Evolutionary conservation across 1,140 invertebrate genomes (phyloP).

Genomic region (Augochlora pura): DNA sequence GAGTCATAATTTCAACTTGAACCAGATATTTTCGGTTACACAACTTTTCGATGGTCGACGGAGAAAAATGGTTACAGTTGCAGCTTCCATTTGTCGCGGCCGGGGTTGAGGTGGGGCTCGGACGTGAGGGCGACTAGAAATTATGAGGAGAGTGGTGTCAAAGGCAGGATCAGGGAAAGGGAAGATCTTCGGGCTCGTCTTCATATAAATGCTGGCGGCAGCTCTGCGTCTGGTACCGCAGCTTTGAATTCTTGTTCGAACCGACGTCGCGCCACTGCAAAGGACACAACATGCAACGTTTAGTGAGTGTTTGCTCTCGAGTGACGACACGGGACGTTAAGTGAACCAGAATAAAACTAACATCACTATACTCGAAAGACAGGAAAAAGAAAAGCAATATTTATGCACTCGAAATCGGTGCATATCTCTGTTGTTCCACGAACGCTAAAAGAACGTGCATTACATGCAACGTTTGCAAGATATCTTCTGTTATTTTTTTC

Average conservation of each 20-base stretch:
- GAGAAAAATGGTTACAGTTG: too few species aligned
- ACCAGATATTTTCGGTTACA: too few species aligned
- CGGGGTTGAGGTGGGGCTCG: slow-evolving; percentile 60
- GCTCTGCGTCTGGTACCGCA: slow-evolving; percentile 67
- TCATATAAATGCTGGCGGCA: slow-evolving; percentile 76
- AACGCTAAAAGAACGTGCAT: too few species aligned
- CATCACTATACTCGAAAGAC: neutral
- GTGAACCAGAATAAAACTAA: neutral
- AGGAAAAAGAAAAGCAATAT: too few species aligned
- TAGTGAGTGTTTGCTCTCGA: slow-evolving; percentile 72
- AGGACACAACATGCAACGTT: slow-evolving; percentile 71
- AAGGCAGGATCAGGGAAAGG: slow-evolving; percentile 64
- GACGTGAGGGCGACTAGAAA: slow-evolving; percentile 54
- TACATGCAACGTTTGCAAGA: too few species aligned
- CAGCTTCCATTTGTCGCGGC: neutral
- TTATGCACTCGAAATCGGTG: too few species aligned
- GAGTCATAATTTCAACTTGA: too few species aligned
- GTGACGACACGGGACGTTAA: slow-evolving; percentile 1
- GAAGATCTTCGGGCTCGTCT: slow-evolving; percentile 73
- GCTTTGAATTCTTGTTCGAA: slow-evolving; percentile 73
- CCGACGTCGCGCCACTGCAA: slow-evolving; percentile 61
- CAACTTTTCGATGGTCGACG: too few species aligned
- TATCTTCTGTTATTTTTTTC: too few species aligned
- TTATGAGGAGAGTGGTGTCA: slow-evolving; percentile 43
- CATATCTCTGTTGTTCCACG: too few species aligned